These are phyloP conservation scores for Rugalucina vietnamica DNA, from an alignment of 2,888 invertebrate species.

Conservation along the genomic window DNA sequence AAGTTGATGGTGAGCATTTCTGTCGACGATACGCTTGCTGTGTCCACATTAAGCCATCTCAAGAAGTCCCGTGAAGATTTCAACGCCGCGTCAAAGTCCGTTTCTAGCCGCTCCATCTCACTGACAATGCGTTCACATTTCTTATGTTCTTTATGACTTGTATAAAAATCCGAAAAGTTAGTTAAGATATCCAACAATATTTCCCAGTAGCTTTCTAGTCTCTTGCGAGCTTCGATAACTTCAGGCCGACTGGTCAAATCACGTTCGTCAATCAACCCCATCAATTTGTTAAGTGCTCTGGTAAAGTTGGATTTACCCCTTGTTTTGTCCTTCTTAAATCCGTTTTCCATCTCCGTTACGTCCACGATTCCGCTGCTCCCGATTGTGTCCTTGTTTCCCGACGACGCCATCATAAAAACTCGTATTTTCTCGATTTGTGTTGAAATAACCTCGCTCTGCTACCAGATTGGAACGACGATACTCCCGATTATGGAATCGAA, in stretches of 20 bases:
- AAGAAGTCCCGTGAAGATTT: not conserved
- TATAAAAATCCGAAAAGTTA: too few species aligned
- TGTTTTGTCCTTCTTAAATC: too few species aligned
- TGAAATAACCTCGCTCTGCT: not conserved
- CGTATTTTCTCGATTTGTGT: not conserved
- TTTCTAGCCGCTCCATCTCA: not conserved
- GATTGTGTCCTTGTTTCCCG: not conserved
- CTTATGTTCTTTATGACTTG: too few species aligned
- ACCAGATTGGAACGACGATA: not conserved
- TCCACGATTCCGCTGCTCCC: not conserved
- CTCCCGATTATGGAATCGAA: not conserved
- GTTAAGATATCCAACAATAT: not conserved
- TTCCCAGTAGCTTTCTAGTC: not conserved
- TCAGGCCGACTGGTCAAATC: not conserved
- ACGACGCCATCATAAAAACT: constrained; percentile 4
- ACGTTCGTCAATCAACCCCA: not conserved
- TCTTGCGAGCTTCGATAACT: not conserved
- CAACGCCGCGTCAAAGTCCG: not conserved
- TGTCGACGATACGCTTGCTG: not conserved
- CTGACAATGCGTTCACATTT: too few species aligned
- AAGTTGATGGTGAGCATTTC: not conserved
- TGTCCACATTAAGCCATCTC: too few species aligned
- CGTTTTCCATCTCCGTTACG: not conserved
- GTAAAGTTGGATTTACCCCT: too few species aligned
- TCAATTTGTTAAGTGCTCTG: too few species aligned